Percentiles rank a stretch among this genome's conserved stretches.
Conservation (phyloP, 2,797 vertebrate species). For the Octomys mimax region DNA sequence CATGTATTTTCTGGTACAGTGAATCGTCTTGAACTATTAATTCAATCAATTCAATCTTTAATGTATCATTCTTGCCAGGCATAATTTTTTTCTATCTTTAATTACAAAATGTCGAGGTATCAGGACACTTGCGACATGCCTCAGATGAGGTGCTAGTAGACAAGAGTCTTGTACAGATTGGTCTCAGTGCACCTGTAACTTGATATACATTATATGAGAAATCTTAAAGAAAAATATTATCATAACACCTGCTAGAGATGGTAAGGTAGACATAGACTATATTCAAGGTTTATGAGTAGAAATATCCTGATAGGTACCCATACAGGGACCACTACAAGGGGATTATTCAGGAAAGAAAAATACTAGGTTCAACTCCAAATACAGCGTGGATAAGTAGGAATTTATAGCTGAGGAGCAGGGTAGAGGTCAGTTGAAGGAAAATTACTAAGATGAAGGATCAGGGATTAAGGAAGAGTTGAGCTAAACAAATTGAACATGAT, state of each 20-base stretch:
- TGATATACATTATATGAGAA: not conserved
- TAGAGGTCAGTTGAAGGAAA: not conserved
- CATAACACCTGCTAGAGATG: not conserved
- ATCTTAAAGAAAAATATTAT: not conserved
- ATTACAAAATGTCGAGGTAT: constrained; percentile 67
- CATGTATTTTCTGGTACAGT: constrained; percentile 65
- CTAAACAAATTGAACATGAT: not conserved
- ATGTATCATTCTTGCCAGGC: constrained; percentile 56
- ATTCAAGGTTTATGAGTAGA: not conserved
- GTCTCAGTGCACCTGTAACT: constrained; percentile 14
- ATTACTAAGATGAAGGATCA: not conserved
- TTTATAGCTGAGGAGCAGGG: not conserved
- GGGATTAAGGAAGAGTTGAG: not conserved
- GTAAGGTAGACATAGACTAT: not conserved
- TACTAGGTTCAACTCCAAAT: not conserved
- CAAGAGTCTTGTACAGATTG: constrained; percentile 17
- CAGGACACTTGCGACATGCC: constrained; percentile 40
- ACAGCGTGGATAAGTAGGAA: not conserved
- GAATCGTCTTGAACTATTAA: constrained; percentile 36
- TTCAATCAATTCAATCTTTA: constrained; percentile 18
- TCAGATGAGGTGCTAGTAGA: constrained; percentile 21
- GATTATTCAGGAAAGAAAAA: not conserved
- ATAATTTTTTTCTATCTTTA: constrained; percentile 68
- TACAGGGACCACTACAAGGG: not conserved
- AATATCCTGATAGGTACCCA: not conserved